Conservation (phyloP, 2,888 invertebrate genomes). For the Coenonympha arcania region DNA sequence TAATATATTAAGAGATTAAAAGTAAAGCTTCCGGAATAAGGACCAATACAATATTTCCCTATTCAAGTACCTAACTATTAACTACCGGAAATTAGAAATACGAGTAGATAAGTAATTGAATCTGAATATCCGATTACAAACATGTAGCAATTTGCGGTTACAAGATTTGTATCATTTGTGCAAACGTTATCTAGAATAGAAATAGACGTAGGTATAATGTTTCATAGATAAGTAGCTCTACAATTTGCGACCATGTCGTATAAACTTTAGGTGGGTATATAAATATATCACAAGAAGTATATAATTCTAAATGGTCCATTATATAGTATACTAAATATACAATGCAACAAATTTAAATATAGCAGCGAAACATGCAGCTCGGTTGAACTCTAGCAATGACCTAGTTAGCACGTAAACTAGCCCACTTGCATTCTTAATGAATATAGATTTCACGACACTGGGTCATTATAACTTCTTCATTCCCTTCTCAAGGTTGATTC, state of each 20-base stretch:
- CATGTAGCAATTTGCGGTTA: neutral
- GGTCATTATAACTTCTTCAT: slow-evolving; percentile 15
- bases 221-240: no score
- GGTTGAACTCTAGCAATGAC: slow-evolving; percentile 20
- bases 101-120: slow-evolving; percentile 4
- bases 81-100: neutral
- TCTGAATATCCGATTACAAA: slow-evolving; percentile 3
- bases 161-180: neutral
- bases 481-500: slow-evolving; percentile 6
- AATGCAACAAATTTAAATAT: neutral
- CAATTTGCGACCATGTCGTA: neutral
- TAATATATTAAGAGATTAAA: no score
- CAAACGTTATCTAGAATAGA: neutral
- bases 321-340: neutral
- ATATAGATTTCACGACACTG: slow-evolving; percentile 24
- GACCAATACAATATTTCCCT: neutral
- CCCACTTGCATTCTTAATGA: slow-evolving; percentile 26
- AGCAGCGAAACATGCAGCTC: neutral
- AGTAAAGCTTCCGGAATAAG: neutral
- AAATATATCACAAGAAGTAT: no score
- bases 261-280: no score
- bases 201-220: neutral
- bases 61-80: neutral
- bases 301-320: neutral
- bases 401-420: slow-evolving; percentile 21